Evolutionary conservation across 2,888 invertebrate species (phyloP).

Genomic region (Ischnus inquisitorius): DNA sequence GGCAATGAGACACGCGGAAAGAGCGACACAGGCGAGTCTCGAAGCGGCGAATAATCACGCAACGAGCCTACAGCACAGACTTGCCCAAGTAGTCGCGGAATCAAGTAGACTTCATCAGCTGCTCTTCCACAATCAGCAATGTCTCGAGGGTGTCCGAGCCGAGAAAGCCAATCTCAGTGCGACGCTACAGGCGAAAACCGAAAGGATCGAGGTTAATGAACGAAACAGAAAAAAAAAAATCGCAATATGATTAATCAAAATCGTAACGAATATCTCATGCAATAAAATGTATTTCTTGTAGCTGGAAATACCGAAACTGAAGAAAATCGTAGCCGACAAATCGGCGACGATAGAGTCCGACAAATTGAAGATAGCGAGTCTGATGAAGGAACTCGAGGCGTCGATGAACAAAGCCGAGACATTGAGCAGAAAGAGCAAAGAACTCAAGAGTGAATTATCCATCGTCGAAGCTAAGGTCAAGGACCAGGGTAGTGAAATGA

Average conservation of each 20-base stretch:
- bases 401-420: conserved; percentile 71
- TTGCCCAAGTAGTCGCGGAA: conserved; percentile 86
- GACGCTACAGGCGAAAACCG: conserved; percentile 77
- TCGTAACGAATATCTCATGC: neutral
- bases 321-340: conserved; percentile 80
- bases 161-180: conserved; percentile 79
- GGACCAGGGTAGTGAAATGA: conserved; percentile 70
- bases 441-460: conserved; percentile 71
- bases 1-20: conserved; percentile 86
- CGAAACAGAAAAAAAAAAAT: neutral
- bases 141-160: conserved; percentile 84
- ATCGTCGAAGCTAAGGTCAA: conserved; percentile 65
- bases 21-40: conserved; percentile 86
- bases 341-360: conserved; percentile 73
- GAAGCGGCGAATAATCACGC: conserved; percentile 86
- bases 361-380: conserved; percentile 65
- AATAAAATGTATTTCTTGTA: neutral
- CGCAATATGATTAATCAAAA: neutral
- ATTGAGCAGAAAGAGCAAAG: conserved; percentile 73
- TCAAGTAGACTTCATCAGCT: conserved; percentile 86
- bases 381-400: conserved; percentile 74
- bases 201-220: conserved; percentile 76
- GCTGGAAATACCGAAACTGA: conserved; percentile 79
- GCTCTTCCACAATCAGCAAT: conserved; percentile 86
- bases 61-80: conserved; percentile 86